These are phyloP conservation scores for Gorsachius magnificus DNA, from an alignment of 2,797 vertebrate species.

Conservation along the genomic window DNA sequence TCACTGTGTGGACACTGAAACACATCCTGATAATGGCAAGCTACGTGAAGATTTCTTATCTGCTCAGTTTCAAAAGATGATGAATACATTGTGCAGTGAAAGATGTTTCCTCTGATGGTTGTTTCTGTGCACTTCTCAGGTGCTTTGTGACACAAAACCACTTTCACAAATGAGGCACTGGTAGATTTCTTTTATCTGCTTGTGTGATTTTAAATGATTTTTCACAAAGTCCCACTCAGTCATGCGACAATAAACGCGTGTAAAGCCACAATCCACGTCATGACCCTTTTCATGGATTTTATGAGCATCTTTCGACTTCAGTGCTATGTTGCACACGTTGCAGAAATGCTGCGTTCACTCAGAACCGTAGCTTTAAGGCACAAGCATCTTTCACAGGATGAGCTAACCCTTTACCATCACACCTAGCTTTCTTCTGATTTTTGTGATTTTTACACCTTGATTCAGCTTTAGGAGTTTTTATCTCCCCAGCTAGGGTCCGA, in stretches of 20 bases:
- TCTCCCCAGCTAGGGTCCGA: background rate
- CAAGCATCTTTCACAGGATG: background rate
- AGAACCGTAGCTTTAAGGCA: background rate
- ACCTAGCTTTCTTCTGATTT: background rate
- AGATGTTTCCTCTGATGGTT: background rate
- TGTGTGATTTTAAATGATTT: conserved; percentile 61
- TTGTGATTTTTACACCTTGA: background rate
- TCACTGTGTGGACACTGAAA: conserved; percentile 46
- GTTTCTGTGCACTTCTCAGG: conserved; percentile 25
- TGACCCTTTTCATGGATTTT: conserved; percentile 49
- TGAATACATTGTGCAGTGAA: conserved; percentile 1
- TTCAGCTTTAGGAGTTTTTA: background rate
- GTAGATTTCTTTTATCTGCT: background rate
- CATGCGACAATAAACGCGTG: conserved; percentile 45
- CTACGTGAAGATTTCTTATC: conserved; percentile 33
- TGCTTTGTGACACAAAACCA: conserved; percentile 24
- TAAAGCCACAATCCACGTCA: conserved; percentile 49
- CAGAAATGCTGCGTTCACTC: background rate
- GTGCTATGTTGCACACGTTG: background rate
- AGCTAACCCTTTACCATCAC: background rate
- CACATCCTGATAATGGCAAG: conserved; percentile 6
- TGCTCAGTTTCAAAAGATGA: conserved; percentile 31
- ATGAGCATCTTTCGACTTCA: background rate
- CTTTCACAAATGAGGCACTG: conserved; percentile 19
- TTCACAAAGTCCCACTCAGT: conserved; percentile 69